Evolutionary conservation across 1,140 invertebrate genomes (phyloP), one percentile per base, ranked within the genome.

Genomic region (Uloborus diversus): DNA sequence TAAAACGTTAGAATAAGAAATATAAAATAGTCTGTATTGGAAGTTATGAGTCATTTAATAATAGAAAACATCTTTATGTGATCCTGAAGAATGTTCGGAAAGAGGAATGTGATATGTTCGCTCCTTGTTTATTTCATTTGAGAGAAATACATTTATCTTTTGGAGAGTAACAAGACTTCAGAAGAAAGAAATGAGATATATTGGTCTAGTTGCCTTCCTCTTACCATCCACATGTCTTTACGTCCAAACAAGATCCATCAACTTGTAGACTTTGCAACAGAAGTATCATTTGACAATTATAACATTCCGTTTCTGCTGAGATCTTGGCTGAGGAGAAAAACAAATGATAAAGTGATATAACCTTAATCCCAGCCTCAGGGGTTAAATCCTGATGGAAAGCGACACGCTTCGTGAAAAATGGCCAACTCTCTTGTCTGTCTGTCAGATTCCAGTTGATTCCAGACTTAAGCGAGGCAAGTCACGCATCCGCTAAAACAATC

Each of bases 401-500:
- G 68, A 70, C 68, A 70, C 51, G 68, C 32, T 70, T 25, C 25
- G 51, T 1, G 14, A 28, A 49, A 49, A 47, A 49, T 17, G 23
- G n/a, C n/a, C 7, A n/a, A n/a, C n/a, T n/a, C n/a, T n/a, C 7
- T 53, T 7, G 49, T 53, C 49, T n/a, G n/a, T n/a, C 49, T 7
- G 9, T 53, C 20, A 53, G 49, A 17, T 20, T 53, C 7, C n/a
- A 20, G 17, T 42, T 42, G 37, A 9, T 17, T 9, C 9, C 28
- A 28, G n/a, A 20, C 20, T 30, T 20, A 70, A 70, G 57, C 51
- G 68, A 70, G 53, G 9, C 13, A 30, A 57, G 68, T 70, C 68
- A 70, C 68, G 68, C 68, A 70, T 25, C 30, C 20, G 14, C n/a
- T 30, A 70, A 70, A 57, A 70, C 51, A 70, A 57, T 70, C 23